Conservation (phyloP, 2,797 vertebrate species). For the Alauda arvensis region DNA sequence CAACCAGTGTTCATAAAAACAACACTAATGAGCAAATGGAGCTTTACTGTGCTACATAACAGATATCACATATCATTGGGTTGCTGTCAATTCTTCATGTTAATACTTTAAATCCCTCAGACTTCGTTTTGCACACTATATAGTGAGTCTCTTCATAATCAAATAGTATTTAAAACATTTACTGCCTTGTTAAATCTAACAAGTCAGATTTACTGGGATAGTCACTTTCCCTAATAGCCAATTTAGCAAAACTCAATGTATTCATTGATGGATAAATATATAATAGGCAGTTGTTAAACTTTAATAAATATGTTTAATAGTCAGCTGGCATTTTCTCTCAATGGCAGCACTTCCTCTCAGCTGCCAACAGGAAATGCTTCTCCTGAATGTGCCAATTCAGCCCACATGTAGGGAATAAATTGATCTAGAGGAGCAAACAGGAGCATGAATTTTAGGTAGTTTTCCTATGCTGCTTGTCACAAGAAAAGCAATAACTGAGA, state of each 20-base stretch:
- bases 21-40: background rate
- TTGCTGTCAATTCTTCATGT: slow-evolving; percentile 11
- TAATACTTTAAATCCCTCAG: background rate
- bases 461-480: background rate
- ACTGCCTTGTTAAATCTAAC: slow-evolving; percentile 61
- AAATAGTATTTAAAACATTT: slow-evolving; percentile 49
- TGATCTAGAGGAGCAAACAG: background rate
- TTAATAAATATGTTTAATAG: slow-evolving; percentile 39
- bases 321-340: slow-evolving; percentile 29
- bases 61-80: background rate
- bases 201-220: slow-evolving; percentile 48
- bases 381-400: slow-evolving; percentile 40
- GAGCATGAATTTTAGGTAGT: background rate
- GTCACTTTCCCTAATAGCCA: slow-evolving; percentile 53
- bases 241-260: slow-evolving; percentile 50
- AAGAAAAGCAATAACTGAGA: background rate
- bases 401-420: background rate
- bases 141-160: slow-evolving; percentile 39
- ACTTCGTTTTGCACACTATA: background rate
- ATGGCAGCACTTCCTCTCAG: slow-evolving; percentile 16
- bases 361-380: slow-evolving; percentile 47
- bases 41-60: background rate
- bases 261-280: slow-evolving; percentile 30
- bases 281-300: slow-evolving; percentile 13
- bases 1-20: background rate